Percentiles rank a stretch among this genome's conserved stretches.
Conservation (phyloP, 2,888 invertebrate genomes). For the Andrena flavipes region DNA sequence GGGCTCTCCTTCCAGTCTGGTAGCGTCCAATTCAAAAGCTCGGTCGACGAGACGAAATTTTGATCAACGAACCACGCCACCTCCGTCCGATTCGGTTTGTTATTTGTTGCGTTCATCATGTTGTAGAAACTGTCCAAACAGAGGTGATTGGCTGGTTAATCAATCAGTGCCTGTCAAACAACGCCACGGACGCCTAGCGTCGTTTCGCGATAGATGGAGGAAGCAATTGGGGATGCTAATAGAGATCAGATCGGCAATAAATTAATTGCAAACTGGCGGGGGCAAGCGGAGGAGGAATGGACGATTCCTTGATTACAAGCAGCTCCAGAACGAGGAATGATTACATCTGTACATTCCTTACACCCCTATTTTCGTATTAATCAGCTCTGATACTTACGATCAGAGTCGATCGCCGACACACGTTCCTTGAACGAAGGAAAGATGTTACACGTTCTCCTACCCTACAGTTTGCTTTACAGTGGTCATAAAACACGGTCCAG, state of each 20-base stretch:
- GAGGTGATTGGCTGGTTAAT: background rate
- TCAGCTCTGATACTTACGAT: background rate
- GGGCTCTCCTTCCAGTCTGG: conserved; percentile 92
- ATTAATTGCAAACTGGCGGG: background rate
- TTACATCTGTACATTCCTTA: background rate
- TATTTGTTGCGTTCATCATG: conserved; percentile 85
- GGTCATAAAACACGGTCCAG: too few species aligned
- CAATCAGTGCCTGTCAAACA: background rate
- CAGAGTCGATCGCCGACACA: background rate
- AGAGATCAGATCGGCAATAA: background rate
- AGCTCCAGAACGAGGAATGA: background rate
- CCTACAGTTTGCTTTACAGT: conserved; percentile 6
- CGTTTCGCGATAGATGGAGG: background rate
- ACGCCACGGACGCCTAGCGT: background rate
- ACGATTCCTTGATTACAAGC: background rate
- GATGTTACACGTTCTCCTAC: background rate
- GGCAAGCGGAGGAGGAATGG: background rate
- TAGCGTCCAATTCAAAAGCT: conserved; percentile 90
- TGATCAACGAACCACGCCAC: conserved; percentile 87
- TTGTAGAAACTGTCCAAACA: conserved; percentile 74
- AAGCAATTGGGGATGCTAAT: background rate
- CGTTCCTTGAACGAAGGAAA: background rate
- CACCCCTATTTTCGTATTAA: background rate
- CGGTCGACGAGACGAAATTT: conserved; percentile 88
- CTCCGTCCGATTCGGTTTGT: conserved; percentile 86